Evolutionary conservation across 2,888 invertebrate species (phyloP).

Genomic region (Thyatira batis): DNA sequence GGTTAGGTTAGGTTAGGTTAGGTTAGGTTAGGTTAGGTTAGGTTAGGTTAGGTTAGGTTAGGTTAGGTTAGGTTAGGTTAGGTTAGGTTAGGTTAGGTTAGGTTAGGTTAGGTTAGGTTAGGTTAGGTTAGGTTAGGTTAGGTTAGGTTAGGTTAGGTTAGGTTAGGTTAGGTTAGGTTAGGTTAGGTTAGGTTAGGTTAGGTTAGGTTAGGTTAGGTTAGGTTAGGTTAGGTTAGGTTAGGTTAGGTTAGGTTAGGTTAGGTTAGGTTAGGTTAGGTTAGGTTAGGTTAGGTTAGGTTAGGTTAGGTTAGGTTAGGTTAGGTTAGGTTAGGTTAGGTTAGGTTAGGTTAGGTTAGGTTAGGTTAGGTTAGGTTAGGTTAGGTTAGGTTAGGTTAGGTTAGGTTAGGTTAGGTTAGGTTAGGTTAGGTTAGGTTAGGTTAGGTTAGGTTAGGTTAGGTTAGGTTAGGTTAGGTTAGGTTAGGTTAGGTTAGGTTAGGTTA

Average conservation of each 20-base stretch:
- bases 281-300: constrained; percentile 5
- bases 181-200: constrained; percentile 5
- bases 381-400: constrained; percentile 20
- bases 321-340: constrained; percentile 14
- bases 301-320: constrained; percentile 13
- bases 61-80: constrained; percentile 14
- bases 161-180: constrained; percentile 13
- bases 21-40: constrained; percentile 14
- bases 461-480: constrained; percentile 17
- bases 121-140: constrained; percentile 21
- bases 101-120: constrained; percentile 18
- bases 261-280: constrained; percentile 1
- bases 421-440: constrained; percentile 19
- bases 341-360: constrained; percentile 14
- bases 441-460: constrained; percentile 19
- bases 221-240: constrained; percentile 8
- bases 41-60: constrained; percentile 16
- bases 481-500: constrained; percentile 13
- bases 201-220: constrained; percentile 7
- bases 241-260: constrained; percentile 6
- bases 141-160: constrained; percentile 21
- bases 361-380: constrained; percentile 18
- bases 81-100: too few species aligned
- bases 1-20: constrained; percentile 14
- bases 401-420: constrained; percentile 21